Base-by-base conservation (phyloP, 2,797 vertebrate genomes). In the Xyrichtys novacula region DNA sequence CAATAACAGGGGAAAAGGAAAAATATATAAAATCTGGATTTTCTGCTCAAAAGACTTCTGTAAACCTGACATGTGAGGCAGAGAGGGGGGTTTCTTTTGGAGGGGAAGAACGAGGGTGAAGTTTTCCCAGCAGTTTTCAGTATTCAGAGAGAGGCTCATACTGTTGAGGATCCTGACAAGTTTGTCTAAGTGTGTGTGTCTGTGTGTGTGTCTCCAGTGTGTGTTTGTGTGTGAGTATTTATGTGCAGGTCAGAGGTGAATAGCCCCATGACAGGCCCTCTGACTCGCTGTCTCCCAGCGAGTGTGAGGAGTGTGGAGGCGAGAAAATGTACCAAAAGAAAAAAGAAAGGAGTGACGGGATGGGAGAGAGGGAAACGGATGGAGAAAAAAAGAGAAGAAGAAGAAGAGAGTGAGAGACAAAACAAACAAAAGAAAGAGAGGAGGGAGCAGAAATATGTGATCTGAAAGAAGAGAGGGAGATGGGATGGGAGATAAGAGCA, bases 111-210 rank as follows among this genome's bases (percentile, higher is more conserved):
- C 31, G 68, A 54, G 36, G 47, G 22, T 12, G 10, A 60, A 71
- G 52, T 63, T 29, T 59, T 49, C 81, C 73, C 78, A 58, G 19
- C 78, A 22, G 78, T 83, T 65, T 81, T 85, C 71, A 70, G 67
- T 63, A 84, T 90, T 88, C 85, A 70, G 47, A n/a, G 20, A 7
- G 29, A 71, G 74, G 39, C 50, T 53, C n/a, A 46, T 59, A 52
- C 71, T 76, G 63, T 20, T 64, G 75, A 84, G 70, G 54, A 65
- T 76, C 42, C 78, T 85, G 87, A 86, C 86, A 83, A 85, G 74
- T 44, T 55, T 47, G 61, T 39, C 74, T 54, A 23, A 5, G 42
- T 36, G 38, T 49, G 54, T 47, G 49, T 65, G 23, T 47, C 42
- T 65, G 65, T 71, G 57, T 31, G 39, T 61, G 40, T 32, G 57